A percentile compares a stretch with the other conserved stretches of the same genome.
phyloP scores from a whole-genome alignment of 2,888 invertebrate species.

The Patella ulyssiponensis region DNA sequence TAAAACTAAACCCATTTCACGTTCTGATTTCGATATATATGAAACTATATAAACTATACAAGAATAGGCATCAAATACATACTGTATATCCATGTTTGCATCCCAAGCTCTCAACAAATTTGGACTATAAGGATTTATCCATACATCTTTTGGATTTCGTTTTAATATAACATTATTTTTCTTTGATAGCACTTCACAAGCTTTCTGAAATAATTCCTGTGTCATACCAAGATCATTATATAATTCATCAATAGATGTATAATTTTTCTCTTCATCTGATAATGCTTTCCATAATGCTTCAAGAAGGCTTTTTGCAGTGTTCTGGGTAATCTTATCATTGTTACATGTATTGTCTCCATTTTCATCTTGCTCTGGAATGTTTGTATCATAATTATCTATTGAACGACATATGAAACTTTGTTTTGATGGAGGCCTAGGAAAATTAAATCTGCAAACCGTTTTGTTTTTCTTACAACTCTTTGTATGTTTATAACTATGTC shows the following conservation, averaged over 20 bases:
- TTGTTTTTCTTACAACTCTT: constrained; percentile 36
- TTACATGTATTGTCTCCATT: not conserved
- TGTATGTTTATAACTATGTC: constrained; percentile 35
- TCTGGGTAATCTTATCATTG: not conserved
- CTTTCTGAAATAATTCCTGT: constrained; percentile 13
- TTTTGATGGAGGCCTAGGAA: constrained; percentile 34
- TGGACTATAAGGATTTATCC: constrained; percentile 23
- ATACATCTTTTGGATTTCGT: not conserved
- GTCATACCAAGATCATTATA: not conserved
- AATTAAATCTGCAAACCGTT: constrained; percentile 39
- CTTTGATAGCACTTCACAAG: not conserved
- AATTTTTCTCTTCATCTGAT: not conserved
- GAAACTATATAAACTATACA: constrained; percentile 48
- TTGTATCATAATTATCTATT: constrained; percentile 6
- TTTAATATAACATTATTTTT: constrained; percentile 6
- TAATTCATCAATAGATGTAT: constrained; percentile 6
- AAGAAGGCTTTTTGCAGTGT: not conserved
- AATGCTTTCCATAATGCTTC: constrained; percentile 12
- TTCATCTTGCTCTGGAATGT: not conserved
- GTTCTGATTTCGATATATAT: constrained; percentile 45
- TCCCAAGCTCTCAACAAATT: constrained; percentile 28
- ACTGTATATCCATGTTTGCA: constrained; percentile 13
- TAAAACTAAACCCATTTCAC: constrained; percentile 30
- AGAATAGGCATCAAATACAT: constrained; percentile 31
- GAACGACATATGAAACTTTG: constrained; percentile 17